phyloP scores from a whole-genome alignment of 30 jellyfish, hydroid and myxozoan species.

The Rhopilema esculentum region DNA sequence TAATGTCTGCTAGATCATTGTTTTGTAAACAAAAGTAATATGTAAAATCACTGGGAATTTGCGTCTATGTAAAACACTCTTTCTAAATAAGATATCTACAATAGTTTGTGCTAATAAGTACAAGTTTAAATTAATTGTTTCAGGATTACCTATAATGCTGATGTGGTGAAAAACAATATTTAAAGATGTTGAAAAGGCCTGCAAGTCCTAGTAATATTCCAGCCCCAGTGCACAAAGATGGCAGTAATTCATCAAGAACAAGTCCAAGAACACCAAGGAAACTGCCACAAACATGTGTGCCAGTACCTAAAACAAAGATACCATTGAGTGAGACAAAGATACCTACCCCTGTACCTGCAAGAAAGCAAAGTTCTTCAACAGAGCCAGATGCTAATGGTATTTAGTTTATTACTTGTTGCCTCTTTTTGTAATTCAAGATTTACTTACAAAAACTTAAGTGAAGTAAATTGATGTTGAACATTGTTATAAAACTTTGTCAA shows the following conservation, averaged over 20 bases:
- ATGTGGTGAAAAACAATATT: neutral
- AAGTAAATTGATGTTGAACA: no score
- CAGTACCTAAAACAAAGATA: slow-evolving; percentile 12
- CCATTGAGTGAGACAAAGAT: slow-evolving; percentile 34
- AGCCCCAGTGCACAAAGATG: slow-evolving; percentile 21
- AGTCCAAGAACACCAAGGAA: slow-evolving; percentile 49
- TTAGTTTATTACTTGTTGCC: no score
- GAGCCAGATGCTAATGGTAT: neutral
- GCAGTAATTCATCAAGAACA: neutral
- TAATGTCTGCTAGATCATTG: no score
- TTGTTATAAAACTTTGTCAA: no score
- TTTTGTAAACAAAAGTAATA: no score
- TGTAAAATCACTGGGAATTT: no score
- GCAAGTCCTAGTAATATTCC: slow-evolving; percentile 73
- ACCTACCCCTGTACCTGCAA: slow-evolving; percentile 52
- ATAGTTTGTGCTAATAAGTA: no score
- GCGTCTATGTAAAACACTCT: no score
- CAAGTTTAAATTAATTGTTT: no score
- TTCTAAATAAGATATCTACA: no score
- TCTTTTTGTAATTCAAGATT: neutral
- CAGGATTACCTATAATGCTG: no score
- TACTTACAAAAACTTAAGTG: no score
- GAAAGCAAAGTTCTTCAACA: neutral
- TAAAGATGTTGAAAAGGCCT: slow-evolving; percentile 43
- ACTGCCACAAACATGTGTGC: slow-evolving; percentile 46